Conservation (phyloP, 2,113 vertebrate genomes). For the Pyxicephalus adspersus region DNA sequence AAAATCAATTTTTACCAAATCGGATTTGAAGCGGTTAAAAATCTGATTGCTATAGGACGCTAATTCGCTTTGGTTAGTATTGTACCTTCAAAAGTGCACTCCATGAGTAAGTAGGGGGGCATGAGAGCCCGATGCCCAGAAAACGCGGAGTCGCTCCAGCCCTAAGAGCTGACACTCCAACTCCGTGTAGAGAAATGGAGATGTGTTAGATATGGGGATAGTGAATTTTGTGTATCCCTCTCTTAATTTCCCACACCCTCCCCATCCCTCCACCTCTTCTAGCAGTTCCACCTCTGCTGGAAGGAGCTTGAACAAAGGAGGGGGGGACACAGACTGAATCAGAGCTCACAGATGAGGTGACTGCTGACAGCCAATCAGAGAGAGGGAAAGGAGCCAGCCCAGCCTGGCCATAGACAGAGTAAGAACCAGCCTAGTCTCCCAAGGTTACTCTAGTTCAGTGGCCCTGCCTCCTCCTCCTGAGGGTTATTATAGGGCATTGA, state of each 20-base stretch:
- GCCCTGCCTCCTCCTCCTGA: constrained; percentile 33
- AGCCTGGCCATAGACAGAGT: constrained; percentile 63
- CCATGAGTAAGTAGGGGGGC: constrained; percentile 59
- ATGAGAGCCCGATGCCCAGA: neutral
- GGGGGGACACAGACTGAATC: constrained; percentile 65
- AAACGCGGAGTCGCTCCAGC: constrained; percentile 43
- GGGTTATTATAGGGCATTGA: constrained; percentile 67
- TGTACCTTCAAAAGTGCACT: constrained; percentile 69
- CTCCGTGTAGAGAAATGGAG: neutral
- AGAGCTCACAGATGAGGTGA: constrained; percentile 90
- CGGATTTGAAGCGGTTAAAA: too few species aligned
- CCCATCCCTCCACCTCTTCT: constrained; percentile 23
- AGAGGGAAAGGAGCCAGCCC: constrained; percentile 65
- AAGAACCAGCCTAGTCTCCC: constrained; percentile 61
- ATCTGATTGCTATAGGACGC: too few species aligned
- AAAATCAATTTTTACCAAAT: too few species aligned
- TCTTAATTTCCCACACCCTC: constrained; percentile 21
- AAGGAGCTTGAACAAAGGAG: constrained; percentile 54
- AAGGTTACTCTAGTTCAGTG: constrained; percentile 84
- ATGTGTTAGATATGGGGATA: neutral
- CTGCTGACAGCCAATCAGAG: constrained; percentile 85
- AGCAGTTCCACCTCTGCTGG: neutral
- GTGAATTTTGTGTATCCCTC: constrained; percentile 1
- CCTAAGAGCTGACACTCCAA: constrained; percentile 18
- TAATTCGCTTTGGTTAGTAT: neutral